Percentiles rank a stretch among this genome's conserved stretches.
Conservation (phyloP, 2,888 invertebrate genomes). For the Osmoderma eremita region DNA sequence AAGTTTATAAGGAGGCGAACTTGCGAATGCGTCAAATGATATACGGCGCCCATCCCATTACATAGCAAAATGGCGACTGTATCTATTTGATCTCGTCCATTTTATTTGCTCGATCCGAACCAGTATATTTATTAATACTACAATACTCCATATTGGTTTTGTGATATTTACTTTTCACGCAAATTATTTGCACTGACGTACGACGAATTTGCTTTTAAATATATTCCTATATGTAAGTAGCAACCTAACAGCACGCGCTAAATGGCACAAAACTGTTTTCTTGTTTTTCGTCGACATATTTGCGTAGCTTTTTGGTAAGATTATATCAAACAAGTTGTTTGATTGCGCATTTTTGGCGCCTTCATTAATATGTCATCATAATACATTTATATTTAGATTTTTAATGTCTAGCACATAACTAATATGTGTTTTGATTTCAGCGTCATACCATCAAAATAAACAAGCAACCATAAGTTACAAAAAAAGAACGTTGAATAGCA, state of each 20-base stretch:
- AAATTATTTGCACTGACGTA: too few species aligned
- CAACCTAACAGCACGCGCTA: background rate
- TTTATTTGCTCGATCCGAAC: constrained; percentile 4
- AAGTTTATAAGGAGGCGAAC: constrained; percentile 32
- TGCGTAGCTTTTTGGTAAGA: constrained; percentile 12
- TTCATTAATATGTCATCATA: background rate
- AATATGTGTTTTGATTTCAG: too few species aligned
- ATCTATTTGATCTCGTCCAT: background rate
- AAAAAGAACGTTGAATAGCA: too few species aligned
- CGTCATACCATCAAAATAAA: too few species aligned
- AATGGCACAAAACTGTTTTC: background rate
- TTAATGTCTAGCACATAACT: too few species aligned
- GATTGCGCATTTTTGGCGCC: background rate
- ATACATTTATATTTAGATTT: background rate
- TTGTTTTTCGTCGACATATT: constrained; percentile 11
- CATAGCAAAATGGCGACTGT: constrained; percentile 31
- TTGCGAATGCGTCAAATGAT: constrained; percentile 18
- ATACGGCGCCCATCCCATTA: constrained; percentile 30
- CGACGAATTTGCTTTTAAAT: background rate
- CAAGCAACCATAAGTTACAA: too few species aligned
- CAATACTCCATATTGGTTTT: too few species aligned
- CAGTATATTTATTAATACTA: too few species aligned
- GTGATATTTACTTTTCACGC: too few species aligned
- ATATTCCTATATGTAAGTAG: background rate
- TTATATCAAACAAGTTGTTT: constrained; percentile 11